A percentile compares a stretch with the other conserved stretches of the same genome.
These are phyloP conservation scores for Lottia scabra DNA, from an alignment of 2,888 invertebrate genomes.

Conservation along the genomic window DNA sequence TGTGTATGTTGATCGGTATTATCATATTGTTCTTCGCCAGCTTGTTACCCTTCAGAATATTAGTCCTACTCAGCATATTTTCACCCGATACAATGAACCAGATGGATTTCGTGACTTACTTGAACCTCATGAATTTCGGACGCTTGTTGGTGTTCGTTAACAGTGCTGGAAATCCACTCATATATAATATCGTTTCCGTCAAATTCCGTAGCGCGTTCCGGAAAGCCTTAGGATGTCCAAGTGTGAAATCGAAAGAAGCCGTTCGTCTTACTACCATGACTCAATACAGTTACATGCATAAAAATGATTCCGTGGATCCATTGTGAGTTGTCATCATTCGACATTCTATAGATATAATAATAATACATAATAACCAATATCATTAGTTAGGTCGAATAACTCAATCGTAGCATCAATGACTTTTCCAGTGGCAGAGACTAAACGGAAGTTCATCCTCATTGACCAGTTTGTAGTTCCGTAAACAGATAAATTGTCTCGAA, in stretches of 20 bases:
- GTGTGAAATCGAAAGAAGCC: constrained; percentile 1
- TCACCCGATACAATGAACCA: constrained; percentile 78
- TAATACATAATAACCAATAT: no score
- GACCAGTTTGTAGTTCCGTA: no score
- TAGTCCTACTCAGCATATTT: constrained; percentile 88
- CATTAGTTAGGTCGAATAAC: no score
- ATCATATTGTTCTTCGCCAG: constrained; percentile 88
- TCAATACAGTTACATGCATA: constrained; percentile 16
- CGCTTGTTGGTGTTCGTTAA: constrained; percentile 86
- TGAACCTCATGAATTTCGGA: constrained; percentile 86
- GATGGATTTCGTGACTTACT: constrained; percentile 85
- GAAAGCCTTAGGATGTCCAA: constrained; percentile 24
- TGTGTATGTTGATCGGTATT: constrained; percentile 54
- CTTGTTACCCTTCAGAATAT: constrained; percentile 87
- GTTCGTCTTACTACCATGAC: constrained; percentile 9
- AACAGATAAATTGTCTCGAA: no score
- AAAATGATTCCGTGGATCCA: background rate
- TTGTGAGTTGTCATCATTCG: no score
- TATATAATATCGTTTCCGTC: constrained; percentile 92
- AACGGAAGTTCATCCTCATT: no score
- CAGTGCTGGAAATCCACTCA: constrained; percentile 90
- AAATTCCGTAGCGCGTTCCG: constrained; percentile 79
- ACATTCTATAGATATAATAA: no score
- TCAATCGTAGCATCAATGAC: no score
- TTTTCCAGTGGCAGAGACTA: no score